Evolutionary conservation across 2,113 vertebrate genomes (phyloP).

Genomic region (Gymnogyps californianus): DNA sequence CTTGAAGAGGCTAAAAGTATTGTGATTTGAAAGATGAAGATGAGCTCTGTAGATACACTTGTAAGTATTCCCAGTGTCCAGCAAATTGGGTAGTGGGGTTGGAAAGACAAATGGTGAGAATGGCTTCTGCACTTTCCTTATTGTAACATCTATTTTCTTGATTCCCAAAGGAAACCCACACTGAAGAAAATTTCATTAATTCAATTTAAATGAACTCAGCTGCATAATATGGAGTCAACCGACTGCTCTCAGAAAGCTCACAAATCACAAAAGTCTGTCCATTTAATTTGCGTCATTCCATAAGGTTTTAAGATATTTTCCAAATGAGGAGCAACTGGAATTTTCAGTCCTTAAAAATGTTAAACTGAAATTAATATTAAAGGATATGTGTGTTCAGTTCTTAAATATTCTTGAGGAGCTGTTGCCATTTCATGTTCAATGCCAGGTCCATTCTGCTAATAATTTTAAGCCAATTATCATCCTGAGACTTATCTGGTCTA

Average conservation of each 20-base stretch:
- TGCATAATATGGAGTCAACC: neutral
- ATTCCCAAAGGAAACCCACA: neutral
- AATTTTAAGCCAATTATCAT: neutral
- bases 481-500: neutral
- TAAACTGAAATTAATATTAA: neutral
- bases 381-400: neutral
- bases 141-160: neutral
- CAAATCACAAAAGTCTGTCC: neutral
- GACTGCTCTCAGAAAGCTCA: neutral
- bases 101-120: neutral
- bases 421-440: neutral
- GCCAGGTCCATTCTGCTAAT: neutral
- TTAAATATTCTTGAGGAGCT: neutral
- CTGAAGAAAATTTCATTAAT: neutral
- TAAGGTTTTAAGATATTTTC: conserved; percentile 10
- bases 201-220: neutral
- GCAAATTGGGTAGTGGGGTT: neutral
- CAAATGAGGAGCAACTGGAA: neutral
- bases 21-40: neutral
- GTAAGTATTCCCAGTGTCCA: neutral
- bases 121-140: neutral
- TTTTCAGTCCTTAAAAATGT: neutral
- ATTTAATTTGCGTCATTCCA: neutral
- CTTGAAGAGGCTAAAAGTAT: neutral
- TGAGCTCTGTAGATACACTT: neutral